Evolutionary conservation across 2,888 invertebrate genomes (phyloP), one percentile per base, ranked within the genome.

Genomic region (Drosophila demipolita): DNA sequence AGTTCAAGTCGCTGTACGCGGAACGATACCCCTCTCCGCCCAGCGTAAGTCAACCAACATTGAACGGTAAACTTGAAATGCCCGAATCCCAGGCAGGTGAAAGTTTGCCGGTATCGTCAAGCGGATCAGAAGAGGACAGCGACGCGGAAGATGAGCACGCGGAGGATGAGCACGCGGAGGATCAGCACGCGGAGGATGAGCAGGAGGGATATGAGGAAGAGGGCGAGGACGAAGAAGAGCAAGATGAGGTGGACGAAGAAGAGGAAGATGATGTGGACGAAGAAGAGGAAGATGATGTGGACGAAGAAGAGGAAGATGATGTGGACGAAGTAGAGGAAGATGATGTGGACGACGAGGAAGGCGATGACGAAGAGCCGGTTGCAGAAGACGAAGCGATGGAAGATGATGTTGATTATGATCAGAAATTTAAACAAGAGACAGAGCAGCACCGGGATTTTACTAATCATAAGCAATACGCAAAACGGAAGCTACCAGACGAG

Each of bases 1-100:
- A 91, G 54, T 92, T 92, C 49, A 52, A 77, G 0, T 79, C 83
- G 1, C 62, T 15, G 15, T n/a, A 33, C 33, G 65, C 54, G 0
- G 77, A 75, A 15, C 38, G 12, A 29, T 38, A 9, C 29, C 12
- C 4, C n/a, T 4, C 29, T 2, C 38, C n/a, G n/a, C 9, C n/a
- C 32, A 57, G 38, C 29, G 20, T 6, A 26, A 40, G 12, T 55
- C 23, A 57, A 64, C 26, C 15, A 36, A 36, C 17, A 2, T 6
- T 15, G n/a, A 29, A 36, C 23, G n/a, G 12, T 11, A 35, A 53
- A 9, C 53, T 26, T 40, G 26, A 61, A 17, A 15, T 9, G 1
- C 0, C 29, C 9, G 40, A 57, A 15, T 42, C 40, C 15, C 12
- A 3, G 29, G 5, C 20, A 1, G 57, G 9, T 2, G 15, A 57